phyloP scores from a whole-genome alignment of 2,113 vertebrate genomes.

The Microcebus ravelobensis region DNA sequence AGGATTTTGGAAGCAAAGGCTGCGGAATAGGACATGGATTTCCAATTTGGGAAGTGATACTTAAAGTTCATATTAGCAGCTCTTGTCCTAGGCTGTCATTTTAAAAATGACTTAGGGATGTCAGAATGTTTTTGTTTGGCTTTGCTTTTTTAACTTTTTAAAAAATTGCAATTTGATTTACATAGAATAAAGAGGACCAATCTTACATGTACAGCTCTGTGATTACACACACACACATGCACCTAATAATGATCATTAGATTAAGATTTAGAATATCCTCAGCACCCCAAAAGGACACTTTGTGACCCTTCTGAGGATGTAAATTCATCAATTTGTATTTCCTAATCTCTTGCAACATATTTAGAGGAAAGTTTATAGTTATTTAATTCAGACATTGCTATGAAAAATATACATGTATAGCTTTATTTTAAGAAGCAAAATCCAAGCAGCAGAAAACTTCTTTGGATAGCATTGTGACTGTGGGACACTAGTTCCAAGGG shows the following conservation, averaged over 20 bases:
- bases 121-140: slow-evolving; percentile 37
- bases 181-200: slow-evolving; percentile 14
- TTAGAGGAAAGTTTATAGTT: not conserved
- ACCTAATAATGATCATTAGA: not conserved
- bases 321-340: slow-evolving; percentile 28
- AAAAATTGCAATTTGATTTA: not conserved
- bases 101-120: slow-evolving; percentile 40
- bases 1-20: not conserved
- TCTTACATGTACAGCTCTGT: not conserved
- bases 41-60: not conserved
- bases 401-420: not conserved
- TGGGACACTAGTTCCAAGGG: slow-evolving; percentile 11
- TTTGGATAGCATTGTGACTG: not conserved
- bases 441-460: slow-evolving; percentile 7
- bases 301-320: not conserved
- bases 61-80: not conserved
- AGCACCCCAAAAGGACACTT: not conserved
- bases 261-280: slow-evolving; percentile 29
- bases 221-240: not conserved
- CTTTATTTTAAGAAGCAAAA: slow-evolving; percentile 55
- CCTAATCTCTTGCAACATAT: not conserved
- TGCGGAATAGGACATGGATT: not conserved
- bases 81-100: not conserved
- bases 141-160: slow-evolving; percentile 40
- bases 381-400: not conserved